phyloP scores from a whole-genome alignment of 1,140 invertebrate genomes.

The Paraescarpia echinospica region DNA sequence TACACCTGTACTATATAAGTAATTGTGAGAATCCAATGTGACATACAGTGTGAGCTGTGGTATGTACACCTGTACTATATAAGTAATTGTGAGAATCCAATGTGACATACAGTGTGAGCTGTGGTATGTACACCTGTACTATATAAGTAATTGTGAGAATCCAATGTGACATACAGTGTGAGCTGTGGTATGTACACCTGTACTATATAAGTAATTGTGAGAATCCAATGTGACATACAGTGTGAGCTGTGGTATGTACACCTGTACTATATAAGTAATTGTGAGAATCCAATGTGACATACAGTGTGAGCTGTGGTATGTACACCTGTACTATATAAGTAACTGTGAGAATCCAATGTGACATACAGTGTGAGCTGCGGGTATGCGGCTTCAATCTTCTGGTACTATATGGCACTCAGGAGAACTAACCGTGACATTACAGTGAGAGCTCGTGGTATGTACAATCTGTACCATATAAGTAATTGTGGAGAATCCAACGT shows the following conservation, averaged over 20 bases:
- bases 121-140: background rate
- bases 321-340: background rate
- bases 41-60: background rate
- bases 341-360: no score
- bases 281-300: no score
- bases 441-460: no score
- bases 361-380: background rate
- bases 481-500: no score
- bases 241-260: background rate
- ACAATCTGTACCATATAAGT: no score
- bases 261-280: background rate
- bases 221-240: no score
- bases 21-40: no score
- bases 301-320: background rate
- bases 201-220: background rate
- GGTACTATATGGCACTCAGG: no score
- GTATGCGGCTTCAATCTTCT: no score
- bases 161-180: background rate
- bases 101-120: background rate
- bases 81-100: no score
- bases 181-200: background rate
- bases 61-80: background rate
- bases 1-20: background rate
- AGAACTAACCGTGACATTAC: no score
- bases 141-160: no score